Conservation (phyloP, 1,140 invertebrate species). For the Liolophura sinensis region DNA sequence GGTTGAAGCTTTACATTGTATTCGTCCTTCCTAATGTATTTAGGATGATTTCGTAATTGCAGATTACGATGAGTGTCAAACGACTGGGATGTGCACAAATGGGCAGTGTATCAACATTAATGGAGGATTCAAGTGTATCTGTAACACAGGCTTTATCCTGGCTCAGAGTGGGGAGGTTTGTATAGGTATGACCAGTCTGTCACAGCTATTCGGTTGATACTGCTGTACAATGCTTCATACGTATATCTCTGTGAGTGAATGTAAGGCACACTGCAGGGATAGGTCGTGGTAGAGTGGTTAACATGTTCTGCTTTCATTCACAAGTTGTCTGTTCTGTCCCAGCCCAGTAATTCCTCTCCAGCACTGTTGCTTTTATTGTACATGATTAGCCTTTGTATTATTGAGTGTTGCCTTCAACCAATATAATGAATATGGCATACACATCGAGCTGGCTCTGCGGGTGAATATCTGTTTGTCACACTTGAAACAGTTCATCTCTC, state of each 20-base stretch:
- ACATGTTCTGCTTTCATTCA: neutral
- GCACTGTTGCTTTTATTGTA: too few species aligned
- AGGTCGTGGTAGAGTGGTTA: neutral
- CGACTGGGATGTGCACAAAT: constrained; percentile 67
- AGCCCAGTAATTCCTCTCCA: too few species aligned
- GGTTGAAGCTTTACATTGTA: too few species aligned
- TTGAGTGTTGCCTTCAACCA: too few species aligned
- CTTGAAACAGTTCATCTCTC: too few species aligned
- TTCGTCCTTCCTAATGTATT: neutral
- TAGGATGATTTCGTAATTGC: constrained; percentile 16
- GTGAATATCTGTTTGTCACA: too few species aligned
- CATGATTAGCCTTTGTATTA: too few species aligned
- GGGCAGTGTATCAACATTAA: constrained; percentile 52
- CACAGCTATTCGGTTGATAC: neutral
- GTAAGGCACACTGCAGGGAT: constrained; percentile 1
- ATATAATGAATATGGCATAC: too few species aligned
- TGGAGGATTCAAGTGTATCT: constrained; percentile 55
- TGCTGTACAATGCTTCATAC: too few species aligned
- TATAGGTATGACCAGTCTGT: constrained; percentile 32
- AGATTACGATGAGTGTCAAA: constrained; percentile 89
- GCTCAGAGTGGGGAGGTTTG: constrained; percentile 63
- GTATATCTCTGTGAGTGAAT: too few species aligned
- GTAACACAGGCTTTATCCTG: constrained; percentile 46
- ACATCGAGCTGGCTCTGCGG: too few species aligned
- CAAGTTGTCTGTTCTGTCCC: neutral